phyloP scores from a whole-genome alignment of 2,888 invertebrate species.

The Cryptocephalus moraei region DNA sequence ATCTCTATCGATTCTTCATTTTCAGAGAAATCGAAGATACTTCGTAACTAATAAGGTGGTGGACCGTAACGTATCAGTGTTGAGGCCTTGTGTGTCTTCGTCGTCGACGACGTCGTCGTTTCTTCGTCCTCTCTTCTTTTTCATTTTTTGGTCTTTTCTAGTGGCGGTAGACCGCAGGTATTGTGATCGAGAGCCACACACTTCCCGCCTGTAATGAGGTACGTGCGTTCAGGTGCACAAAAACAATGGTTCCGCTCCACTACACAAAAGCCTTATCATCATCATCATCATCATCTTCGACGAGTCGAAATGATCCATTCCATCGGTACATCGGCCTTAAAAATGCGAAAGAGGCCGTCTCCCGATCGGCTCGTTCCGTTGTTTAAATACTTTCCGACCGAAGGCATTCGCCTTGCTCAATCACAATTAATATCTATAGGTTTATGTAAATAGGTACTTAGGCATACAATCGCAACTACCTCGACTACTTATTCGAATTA shows the following conservation, averaged over 20 bases:
- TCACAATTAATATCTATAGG: too few relatives aligned
- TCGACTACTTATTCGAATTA: too few relatives aligned
- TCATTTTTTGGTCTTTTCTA: constrained; percentile 7
- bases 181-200: constrained; percentile 34
- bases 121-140: background rate
- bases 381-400: too few relatives aligned
- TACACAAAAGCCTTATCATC: constrained; percentile 10
- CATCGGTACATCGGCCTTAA: too few relatives aligned
- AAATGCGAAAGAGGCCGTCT: too few relatives aligned
- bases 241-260: constrained; percentile 25
- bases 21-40: background rate
- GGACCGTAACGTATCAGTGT: constrained; percentile 17
- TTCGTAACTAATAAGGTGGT: constrained; percentile 14
- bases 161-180: constrained; percentile 26
- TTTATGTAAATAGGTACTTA: too few relatives aligned
- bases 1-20: too few relatives aligned
- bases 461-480: too few relatives aligned
- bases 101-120: background rate
- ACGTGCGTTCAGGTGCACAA: constrained; percentile 30
- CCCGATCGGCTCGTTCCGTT: too few relatives aligned
- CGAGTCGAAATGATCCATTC: too few relatives aligned
- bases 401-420: too few relatives aligned
- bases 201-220: constrained; percentile 36
- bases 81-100: constrained; percentile 4
- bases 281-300: background rate